Base-by-base conservation (phyloP, 2,797 vertebrate genomes). In the Peromyscus nudipes region DNA sequence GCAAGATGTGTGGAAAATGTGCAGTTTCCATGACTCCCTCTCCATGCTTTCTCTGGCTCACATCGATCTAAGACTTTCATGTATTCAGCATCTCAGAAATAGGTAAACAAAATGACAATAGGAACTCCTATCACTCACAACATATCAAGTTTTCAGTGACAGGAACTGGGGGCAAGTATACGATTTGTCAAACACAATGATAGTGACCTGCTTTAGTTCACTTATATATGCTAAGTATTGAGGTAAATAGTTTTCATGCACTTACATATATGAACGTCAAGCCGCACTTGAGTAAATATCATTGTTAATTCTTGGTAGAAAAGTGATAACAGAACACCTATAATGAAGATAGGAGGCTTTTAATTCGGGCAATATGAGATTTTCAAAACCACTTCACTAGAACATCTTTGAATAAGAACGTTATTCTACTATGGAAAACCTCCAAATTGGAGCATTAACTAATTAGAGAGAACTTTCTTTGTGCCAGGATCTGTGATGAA, bases 391-490 rank as follows among this genome's bases (percentile, higher is more conserved):
- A 46, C 9, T 91, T 89, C 62, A 37, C 16, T 81, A 37, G 40
- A 75, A 86, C 3, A 9, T 64, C 64, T 31, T 60, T 80, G 77
- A 29, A 69, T 55, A 79, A 65, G 77, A 82, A 6, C 46, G 46
- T 89, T 62, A 67, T 84, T 60, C 14, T 13, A 43, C 64, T 43
- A 1, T 67, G 8, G 37, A 55, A 93, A 95, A 65, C 19, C 14
- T 83, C 29, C 84, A 93, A 91, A 57, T 4, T 12, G 65, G 14
- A 93, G 0, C 10, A 64, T 60, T 76, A 87, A 88, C 34, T 87
- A 93, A 87, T 60, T 43, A 89, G n/a, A 82, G 34, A 65, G 21
- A 55, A 89, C 4, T 23, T 75, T 43, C 7, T 93, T 1, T 43
- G 8, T 92, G 43, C 43, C 90, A 86, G 17, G 17, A 52, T 27